These are phyloP conservation scores for Pterobdella sp. DNA, from an alignment of 2,888 invertebrate species.

Conservation along the genomic window DNA sequence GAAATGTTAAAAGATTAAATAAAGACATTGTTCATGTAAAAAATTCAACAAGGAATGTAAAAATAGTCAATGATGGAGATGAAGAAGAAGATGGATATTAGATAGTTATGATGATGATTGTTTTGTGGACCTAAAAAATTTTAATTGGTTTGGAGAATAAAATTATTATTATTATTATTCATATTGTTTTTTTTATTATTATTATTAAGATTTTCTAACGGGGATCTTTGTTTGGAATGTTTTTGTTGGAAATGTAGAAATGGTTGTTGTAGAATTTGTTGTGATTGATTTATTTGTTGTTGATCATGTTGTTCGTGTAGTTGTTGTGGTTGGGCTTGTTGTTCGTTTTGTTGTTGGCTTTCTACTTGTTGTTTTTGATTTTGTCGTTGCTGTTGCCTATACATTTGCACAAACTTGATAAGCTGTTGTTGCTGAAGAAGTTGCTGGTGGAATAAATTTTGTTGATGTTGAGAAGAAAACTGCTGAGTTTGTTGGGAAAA, in stretches of 20 bases:
- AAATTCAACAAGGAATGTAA: background rate
- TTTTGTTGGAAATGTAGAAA: background rate
- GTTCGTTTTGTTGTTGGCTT: background rate
- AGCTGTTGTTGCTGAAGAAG: background rate
- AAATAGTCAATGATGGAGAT: background rate
- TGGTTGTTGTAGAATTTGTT: background rate
- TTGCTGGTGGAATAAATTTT: background rate
- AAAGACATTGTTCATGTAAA: no score
- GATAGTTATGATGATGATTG: no score
- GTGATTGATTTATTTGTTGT: background rate
- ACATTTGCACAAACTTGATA: background rate
- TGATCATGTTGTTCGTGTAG: background rate
- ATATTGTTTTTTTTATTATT: no score
- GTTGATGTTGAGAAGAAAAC: conserved; percentile 14
- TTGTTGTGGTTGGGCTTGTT: background rate
- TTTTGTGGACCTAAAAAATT: no score
- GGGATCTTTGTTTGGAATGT: background rate
- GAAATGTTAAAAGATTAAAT: no score
- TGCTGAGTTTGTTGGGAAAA: background rate
- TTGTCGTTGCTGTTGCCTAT: conserved; percentile 17
- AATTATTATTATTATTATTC: no score
- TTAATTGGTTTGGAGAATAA: no score
- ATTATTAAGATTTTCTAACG: background rate
- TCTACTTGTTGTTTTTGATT: background rate
- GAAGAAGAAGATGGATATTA: background rate